Base-by-base conservation (phyloP, 2,888 invertebrate species). In the Prosapia bicincta region DNA sequence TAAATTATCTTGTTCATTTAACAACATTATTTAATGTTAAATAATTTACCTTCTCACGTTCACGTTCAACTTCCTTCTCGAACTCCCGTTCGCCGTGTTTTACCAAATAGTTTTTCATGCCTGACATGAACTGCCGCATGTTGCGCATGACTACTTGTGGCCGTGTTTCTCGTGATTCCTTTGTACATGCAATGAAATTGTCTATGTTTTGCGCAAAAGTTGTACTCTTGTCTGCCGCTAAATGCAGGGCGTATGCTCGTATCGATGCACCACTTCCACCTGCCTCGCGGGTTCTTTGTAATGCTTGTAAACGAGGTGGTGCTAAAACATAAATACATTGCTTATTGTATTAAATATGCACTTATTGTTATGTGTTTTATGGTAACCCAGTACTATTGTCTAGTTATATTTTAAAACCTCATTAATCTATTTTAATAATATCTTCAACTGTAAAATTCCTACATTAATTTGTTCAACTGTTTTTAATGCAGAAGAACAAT, bases 81-180 rank as follows among this genome's bases (percentile, higher is more conserved):
- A 98, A 94, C 81, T 95, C 95, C 78, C 94, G 92, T 84, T 98
- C 98, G 23, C 98, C 98, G 82, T 97, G 96, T 83, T 97, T 97
- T 32, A 98, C 95, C 77, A 98, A 88, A 85, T 98, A 99, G 85
- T 99, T 99, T 85, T 98, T 98, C 92, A 99, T 98, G 75, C 98
- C 98, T 20, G 95, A 97, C 95, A 98, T 97, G 84, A 98, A 99
- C 85, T 98, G 97, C 0, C 98, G 90, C 88, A 97, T 94, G 83
- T 95, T 95, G 77, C 94, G 88, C 94, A 95, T 94, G 79, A 94
- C 94, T 76, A 95, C 89, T 85, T 94, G 93, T 0, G 97, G 97
- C 82, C 93, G 93, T 28, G 90, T 91, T 83, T 97, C 97, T 79
- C 93, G 92, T 15, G 96, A 95, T 83, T 97, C 97, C 81, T 92